phyloP scores from a whole-genome alignment of 2,113 vertebrate species.

The Siniperca chuatsi region DNA sequence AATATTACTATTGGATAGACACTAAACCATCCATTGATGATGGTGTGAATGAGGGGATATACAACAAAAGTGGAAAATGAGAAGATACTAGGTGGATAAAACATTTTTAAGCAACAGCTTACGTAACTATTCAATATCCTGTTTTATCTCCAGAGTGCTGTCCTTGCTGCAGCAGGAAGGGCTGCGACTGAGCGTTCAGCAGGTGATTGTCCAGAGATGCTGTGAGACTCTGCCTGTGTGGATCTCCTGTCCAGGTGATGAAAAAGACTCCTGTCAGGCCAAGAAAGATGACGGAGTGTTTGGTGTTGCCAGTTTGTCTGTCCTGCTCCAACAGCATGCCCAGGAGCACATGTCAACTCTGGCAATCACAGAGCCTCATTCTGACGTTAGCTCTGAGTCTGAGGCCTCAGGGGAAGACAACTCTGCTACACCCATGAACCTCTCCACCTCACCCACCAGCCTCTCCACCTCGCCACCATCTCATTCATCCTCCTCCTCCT shows the following conservation, averaged over 20 bases:
- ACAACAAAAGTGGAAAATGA: background rate
- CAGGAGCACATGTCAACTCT: slow-evolving; percentile 78
- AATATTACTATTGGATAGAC: background rate
- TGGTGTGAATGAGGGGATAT: background rate
- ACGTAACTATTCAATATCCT: background rate
- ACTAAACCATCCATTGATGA: background rate
- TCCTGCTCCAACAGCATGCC: slow-evolving; percentile 82
- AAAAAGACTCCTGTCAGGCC: background rate
- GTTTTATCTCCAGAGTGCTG: slow-evolving; percentile 81
- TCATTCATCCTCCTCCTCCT: slow-evolving; percentile 48
- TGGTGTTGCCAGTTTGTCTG: slow-evolving; percentile 78
- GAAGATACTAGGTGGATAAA: background rate
- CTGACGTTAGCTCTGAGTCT: slow-evolving; percentile 72
- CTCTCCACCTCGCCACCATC: slow-evolving; percentile 36
- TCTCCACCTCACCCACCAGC: slow-evolving; percentile 46
- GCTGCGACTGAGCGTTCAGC: slow-evolving; percentile 89
- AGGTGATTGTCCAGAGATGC: slow-evolving; percentile 92
- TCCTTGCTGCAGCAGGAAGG: slow-evolving; percentile 88
- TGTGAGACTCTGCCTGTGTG: slow-evolving; percentile 90
- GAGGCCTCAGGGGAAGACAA: slow-evolving; percentile 75
- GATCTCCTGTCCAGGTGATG: slow-evolving; percentile 57
- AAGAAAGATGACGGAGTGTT: slow-evolving; percentile 57
- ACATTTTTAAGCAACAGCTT: background rate
- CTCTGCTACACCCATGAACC: slow-evolving; percentile 45
- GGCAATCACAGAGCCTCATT: slow-evolving; percentile 65